Conservation (phyloP, 2,888 invertebrate species). For the Megamerina dolium region DNA sequence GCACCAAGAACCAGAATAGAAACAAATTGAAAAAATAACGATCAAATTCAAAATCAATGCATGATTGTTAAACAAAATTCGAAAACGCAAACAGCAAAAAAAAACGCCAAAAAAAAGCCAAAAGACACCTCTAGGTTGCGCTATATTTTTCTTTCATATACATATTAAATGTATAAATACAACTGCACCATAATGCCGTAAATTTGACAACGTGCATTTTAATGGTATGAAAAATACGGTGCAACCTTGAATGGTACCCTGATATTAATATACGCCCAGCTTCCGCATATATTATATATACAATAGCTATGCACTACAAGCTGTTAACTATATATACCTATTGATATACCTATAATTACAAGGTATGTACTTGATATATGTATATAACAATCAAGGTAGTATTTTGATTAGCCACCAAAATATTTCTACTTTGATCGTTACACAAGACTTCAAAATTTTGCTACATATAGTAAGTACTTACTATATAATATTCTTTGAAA, state of each 20-base stretch:
- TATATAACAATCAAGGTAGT: too few relatives aligned
- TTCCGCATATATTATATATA: slow-evolving; percentile 36
- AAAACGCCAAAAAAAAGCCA: slow-evolving; percentile 7
- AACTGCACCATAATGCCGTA: background rate
- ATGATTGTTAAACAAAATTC: slow-evolving; percentile 24
- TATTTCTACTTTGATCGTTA: too few relatives aligned
- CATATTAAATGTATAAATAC: too few relatives aligned
- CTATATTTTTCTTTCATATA: slow-evolving; percentile 19
- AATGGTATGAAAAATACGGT: slow-evolving; percentile 33
- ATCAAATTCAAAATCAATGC: slow-evolving; percentile 26
- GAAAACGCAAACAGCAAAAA: slow-evolving; percentile 2
- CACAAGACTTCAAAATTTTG: too few relatives aligned
- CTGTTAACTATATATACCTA: background rate
- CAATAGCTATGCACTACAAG: slow-evolving; percentile 5
- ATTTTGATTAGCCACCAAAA: too few relatives aligned
- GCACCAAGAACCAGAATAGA: slow-evolving; percentile 6
- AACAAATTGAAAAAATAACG: slow-evolving; percentile 5
- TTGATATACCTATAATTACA: too few relatives aligned
- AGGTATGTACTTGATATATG: too few relatives aligned
- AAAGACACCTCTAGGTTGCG: slow-evolving; percentile 20
- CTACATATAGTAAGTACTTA: too few relatives aligned
- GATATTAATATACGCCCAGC: slow-evolving; percentile 48
- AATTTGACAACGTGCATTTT: too few relatives aligned
- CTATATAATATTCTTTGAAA: too few relatives aligned
- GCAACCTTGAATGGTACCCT: slow-evolving; percentile 45